Evolutionary conservation across 2,888 invertebrate genomes (phyloP), one percentile per base, ranked within the genome.

Genomic region (Elegia similella): DNA sequence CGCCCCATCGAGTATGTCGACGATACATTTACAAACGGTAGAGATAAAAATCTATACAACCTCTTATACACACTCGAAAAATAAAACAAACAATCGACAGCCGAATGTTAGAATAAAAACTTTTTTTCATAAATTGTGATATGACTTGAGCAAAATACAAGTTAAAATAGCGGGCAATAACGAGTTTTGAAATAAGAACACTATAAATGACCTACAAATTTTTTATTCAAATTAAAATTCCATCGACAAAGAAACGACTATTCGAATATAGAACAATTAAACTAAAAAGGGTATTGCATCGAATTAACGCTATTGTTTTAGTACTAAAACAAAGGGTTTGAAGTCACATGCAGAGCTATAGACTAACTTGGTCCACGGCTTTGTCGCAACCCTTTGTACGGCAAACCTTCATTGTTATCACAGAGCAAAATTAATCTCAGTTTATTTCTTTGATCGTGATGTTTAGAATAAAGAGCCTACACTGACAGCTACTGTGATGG

Each of bases 271-370:
- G 42, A 30, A 43, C 42, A 53, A 53, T 43, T 43, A 42, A 53
- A 53, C 43, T 43, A 16, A 53, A 38, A 53, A 53, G 43, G 43
- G 29, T 58, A 62, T 61, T 78, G 75, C 80, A 80, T 75, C 69
- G 76, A 81, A 84, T 85, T 84, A 84, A 87, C 78, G 82, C 66
- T 74, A 77, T 89, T 88, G 86, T 89, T 86, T 83, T 70, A 73
- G 77, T 76, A 82, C 79, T 82, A 81, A 86, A 88, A 90, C 88
- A 88, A 90, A 83, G 72, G 81, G 71, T 75, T 71, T 69, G 63
- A 72, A 90, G 86, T 89, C 89, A 88, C 91, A 90, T 89, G 91
- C 91, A 88, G 91, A 86, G 91, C 85, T 84, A 86, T 88, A 89
- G 89, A 83, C 78, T 79, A 80, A 86, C 79, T 78, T 75, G 75